phyloP scores from a whole-genome alignment of 2,113 vertebrate species.

The Morone chrysops region DNA sequence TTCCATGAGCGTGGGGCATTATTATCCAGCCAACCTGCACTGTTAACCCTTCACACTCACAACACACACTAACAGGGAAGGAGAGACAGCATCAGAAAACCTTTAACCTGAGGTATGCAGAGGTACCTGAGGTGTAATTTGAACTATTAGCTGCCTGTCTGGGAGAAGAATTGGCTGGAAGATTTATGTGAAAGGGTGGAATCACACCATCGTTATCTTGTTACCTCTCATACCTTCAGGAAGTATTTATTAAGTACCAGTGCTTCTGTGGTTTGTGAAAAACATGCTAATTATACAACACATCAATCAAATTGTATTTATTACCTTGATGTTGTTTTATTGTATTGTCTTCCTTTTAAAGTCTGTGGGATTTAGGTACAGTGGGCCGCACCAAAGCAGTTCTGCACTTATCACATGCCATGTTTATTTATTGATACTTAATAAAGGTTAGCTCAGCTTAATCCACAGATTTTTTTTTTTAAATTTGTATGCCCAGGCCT shows the following conservation, averaged over 20 bases:
- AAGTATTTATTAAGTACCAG: neutral
- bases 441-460: neutral
- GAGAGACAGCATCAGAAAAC: constrained; percentile 12
- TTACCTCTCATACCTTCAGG: constrained; percentile 7
- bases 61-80: constrained; percentile 5
- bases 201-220: constrained; percentile 3
- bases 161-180: neutral
- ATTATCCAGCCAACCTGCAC: constrained; percentile 70
- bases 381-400: neutral
- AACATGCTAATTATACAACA: neutral
- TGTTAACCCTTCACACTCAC: constrained; percentile 71
- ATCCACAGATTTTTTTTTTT: neutral
- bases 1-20: constrained; percentile 72
- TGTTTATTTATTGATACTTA: neutral
- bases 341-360: neutral
- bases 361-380: neutral
- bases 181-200: constrained; percentile 30
- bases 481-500: neutral
- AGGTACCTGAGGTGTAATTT: constrained; percentile 31
- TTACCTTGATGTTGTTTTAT: neutral
- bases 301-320: neutral
- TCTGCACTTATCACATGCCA: neutral
- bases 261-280: neutral
- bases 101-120: constrained; percentile 7
- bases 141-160: constrained; percentile 5